phyloP scores from a whole-genome alignment of 2,113 vertebrate species.

The Centrocercus urophasianus region DNA sequence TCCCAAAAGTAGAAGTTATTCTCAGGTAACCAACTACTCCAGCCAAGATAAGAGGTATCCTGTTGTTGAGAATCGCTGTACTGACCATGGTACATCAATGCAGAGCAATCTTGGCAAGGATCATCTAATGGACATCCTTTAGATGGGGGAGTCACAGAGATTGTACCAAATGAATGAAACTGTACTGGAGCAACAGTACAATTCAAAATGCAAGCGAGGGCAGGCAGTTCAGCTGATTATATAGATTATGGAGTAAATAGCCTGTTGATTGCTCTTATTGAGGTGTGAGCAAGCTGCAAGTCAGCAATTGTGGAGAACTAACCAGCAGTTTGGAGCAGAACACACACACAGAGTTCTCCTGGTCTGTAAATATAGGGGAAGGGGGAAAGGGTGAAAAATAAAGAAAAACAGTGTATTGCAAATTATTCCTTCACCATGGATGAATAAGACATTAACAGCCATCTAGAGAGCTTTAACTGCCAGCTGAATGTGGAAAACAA shows the following conservation, averaged over 20 bases:
- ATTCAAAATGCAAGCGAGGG: not conserved
- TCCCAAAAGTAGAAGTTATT: not conserved
- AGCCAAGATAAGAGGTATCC: too few species aligned
- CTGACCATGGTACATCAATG: fast-evolving
- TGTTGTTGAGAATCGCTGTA: not conserved
- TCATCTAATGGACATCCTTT: not conserved
- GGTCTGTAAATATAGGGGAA: not conserved
- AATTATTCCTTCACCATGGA: not conserved
- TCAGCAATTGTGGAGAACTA: not conserved
- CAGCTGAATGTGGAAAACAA: not conserved
- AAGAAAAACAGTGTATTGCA: not conserved
- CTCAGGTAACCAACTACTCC: not conserved
- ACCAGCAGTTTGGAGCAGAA: not conserved
- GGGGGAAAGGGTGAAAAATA: not conserved
- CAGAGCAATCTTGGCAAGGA: not conserved
- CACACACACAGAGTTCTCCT: not conserved
- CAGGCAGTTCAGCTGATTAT: not conserved
- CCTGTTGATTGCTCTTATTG: not conserved
- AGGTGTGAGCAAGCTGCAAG: not conserved
- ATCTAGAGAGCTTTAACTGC: not conserved
- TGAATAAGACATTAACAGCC: not conserved
- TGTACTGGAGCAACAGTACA: not conserved
- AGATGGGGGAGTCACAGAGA: fast-evolving
- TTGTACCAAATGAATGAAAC: not conserved
- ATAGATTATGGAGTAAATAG: not conserved